Evolutionary conservation across 2,888 invertebrate species (phyloP), one percentile per base, ranked within the genome.

Genomic region (Drosophila maculinotata): DNA sequence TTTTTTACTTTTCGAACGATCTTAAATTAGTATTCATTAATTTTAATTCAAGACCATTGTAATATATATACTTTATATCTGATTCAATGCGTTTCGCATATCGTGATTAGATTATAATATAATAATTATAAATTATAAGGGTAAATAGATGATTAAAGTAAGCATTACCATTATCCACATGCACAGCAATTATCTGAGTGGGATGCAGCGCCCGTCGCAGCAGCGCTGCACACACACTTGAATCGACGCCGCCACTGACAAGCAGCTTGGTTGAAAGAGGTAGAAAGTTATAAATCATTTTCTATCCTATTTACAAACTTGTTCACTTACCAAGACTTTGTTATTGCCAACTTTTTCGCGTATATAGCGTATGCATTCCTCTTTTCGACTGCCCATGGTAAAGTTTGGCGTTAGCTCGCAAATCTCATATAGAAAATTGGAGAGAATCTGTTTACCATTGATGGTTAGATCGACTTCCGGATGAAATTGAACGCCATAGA

Each of bases 401-500:
- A 95, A 99, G 81, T 94, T 95, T 57, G 97, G 96, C 64, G 96
- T 94, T 73, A 98, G 93, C 9, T 97, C 97, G 77, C 96, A 95
- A 79, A 99, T 95, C 88, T 97, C 97, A 91, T 96, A 98, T 76
- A 99, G 93, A 92, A 99, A 99, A 92, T 99, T 99, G 69, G 95
- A 95, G 87, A 99, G 92, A 95, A 99, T 99, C 88, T 94, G 93
- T 91, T 95, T 95, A 66, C 99, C 99, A 90, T 97, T 96, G 10
- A 94, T 94, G 0, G 99, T 98, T 86, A 99, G 94, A 91, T 99
- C 99, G 76, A 99, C 97, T 93, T 99, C 99, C 0, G 99, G 99
- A 92, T 99, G 99, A 92, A 99, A 99, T 93, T 99, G 99, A 68
- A 99, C 96, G 25, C 99, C 99, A 90, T 98, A 99, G 60, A 98